These are phyloP conservation scores for Phania funesta DNA, from an alignment of 2,888 invertebrate genomes.

Conservation along the genomic window DNA sequence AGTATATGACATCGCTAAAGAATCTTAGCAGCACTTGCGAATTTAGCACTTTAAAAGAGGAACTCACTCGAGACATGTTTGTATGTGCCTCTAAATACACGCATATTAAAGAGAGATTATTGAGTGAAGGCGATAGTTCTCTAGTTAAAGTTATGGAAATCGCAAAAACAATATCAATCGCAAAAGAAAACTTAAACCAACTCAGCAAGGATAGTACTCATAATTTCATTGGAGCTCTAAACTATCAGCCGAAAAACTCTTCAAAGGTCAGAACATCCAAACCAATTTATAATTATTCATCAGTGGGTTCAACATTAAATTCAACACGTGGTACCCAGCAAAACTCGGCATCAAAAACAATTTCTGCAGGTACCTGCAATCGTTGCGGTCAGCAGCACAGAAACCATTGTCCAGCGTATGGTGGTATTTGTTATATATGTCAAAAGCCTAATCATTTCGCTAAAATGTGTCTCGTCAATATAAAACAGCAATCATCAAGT, in stretches of 20 bases:
- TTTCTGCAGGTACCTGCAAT: background rate
- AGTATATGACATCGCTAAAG: too few relatives aligned
- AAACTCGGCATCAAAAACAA: background rate
- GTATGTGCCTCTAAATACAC: conserved; percentile 48
- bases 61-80: conserved; percentile 34
- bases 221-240: conserved; percentile 20
- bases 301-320: background rate
- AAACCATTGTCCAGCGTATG: conserved; percentile 47
- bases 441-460: background rate
- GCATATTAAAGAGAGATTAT: conserved; percentile 42
- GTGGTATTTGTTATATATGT: conserved; percentile 44
- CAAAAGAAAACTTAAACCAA: conserved; percentile 6
- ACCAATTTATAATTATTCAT: background rate
- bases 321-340: background rate
- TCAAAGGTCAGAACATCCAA: background rate
- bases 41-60: conserved; percentile 49
- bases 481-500: background rate
- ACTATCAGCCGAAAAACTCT: background rate
- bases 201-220: background rate
- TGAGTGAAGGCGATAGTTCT: conserved; percentile 60
- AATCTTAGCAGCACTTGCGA: too few relatives aligned
- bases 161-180: conserved; percentile 25
- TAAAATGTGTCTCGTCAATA: background rate
- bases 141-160: conserved; percentile 56
- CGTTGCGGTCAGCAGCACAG: conserved; percentile 40